phyloP scores from a whole-genome alignment of 2,888 invertebrate species.

The Nomada fucata region DNA sequence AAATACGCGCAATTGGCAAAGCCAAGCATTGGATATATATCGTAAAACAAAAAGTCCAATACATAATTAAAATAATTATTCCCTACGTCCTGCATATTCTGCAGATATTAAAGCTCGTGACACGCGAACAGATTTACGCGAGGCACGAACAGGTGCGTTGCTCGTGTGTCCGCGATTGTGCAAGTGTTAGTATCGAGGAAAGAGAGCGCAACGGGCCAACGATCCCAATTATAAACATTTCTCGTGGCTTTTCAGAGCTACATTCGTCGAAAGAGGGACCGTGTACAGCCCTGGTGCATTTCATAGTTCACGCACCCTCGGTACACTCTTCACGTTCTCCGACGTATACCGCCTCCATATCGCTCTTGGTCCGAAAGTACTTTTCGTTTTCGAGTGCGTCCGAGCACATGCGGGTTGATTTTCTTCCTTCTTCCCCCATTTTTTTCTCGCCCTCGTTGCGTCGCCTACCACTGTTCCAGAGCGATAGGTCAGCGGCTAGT shows the following conservation, averaged over 20 bases:
- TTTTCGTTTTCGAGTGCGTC: slow-evolving; percentile 77
- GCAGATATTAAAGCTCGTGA: no score
- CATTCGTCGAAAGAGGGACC: slow-evolving; percentile 73
- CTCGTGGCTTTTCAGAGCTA: slow-evolving; percentile 79
- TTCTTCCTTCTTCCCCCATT: slow-evolving; percentile 69
- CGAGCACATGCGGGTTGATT: slow-evolving; percentile 80
- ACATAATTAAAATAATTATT: no score
- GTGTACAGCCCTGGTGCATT: slow-evolving; percentile 76
- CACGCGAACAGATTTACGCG: not conserved
- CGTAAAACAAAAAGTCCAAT: no score
- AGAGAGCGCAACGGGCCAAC: slow-evolving; percentile 71
- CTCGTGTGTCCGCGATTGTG: slow-evolving; percentile 4
- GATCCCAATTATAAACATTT: slow-evolving; percentile 83
- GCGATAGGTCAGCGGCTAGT: slow-evolving; percentile 46
- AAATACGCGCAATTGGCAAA: no score
- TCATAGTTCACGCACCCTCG: slow-evolving; percentile 72
- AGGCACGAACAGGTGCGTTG: not conserved
- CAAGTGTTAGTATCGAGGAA: slow-evolving; percentile 28
- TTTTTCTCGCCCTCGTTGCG: slow-evolving; percentile 54
- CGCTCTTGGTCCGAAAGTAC: slow-evolving; percentile 76
- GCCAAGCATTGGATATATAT: no score
- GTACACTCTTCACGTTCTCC: slow-evolving; percentile 61
- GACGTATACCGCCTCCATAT: slow-evolving; percentile 63
- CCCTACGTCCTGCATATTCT: no score
- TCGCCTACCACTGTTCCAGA: slow-evolving; percentile 44